A percentile compares a stretch with the other conserved stretches of the same genome.
phyloP scores from a whole-genome alignment of 2,888 invertebrate species.

The Pachliopta kotzebuea region DNA sequence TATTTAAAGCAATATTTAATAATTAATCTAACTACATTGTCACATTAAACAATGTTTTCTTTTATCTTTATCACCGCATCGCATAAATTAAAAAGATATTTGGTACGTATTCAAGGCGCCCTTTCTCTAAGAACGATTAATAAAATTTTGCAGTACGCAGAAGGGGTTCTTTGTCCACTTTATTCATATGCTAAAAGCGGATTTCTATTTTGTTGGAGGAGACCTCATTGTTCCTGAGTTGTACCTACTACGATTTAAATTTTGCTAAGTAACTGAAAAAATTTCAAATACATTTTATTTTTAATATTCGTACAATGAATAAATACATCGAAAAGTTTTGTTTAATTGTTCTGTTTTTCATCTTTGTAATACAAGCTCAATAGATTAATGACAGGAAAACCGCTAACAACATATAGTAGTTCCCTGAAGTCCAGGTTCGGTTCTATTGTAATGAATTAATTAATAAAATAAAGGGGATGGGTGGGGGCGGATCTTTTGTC shows the following conservation, averaged over 20 bases:
- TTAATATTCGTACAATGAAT: too few relatives aligned
- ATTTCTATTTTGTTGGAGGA: conserved; percentile 54
- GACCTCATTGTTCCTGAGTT: conserved; percentile 61
- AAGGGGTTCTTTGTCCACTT: conserved; percentile 68
- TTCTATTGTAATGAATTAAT: conserved; percentile 79
- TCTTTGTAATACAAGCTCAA: conserved; percentile 36
- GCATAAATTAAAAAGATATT: conserved; percentile 30
- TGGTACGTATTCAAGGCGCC: conserved; percentile 31
- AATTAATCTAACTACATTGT: too few relatives aligned
- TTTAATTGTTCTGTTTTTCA: conserved; percentile 28
- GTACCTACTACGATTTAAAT: conserved; percentile 8
- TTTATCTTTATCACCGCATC: conserved; percentile 23
- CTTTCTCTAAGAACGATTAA: conserved; percentile 51
- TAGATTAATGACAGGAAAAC: conserved; percentile 56
- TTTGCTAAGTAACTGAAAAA: conserved; percentile 16
- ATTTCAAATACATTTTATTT: neutral
- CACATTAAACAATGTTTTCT: conserved; percentile 8
- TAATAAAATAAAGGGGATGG: conserved; percentile 73
- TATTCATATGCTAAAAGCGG: conserved; percentile 75
- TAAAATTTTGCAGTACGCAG: conserved; percentile 60
- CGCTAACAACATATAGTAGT: conserved; percentile 62
- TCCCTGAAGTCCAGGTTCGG: conserved; percentile 67
- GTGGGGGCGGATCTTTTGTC: conserved; percentile 65
- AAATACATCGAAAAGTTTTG: neutral
- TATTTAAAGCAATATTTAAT: too few relatives aligned